Conservation (phyloP, 2,888 invertebrate species). For the Thumatha senex region DNA sequence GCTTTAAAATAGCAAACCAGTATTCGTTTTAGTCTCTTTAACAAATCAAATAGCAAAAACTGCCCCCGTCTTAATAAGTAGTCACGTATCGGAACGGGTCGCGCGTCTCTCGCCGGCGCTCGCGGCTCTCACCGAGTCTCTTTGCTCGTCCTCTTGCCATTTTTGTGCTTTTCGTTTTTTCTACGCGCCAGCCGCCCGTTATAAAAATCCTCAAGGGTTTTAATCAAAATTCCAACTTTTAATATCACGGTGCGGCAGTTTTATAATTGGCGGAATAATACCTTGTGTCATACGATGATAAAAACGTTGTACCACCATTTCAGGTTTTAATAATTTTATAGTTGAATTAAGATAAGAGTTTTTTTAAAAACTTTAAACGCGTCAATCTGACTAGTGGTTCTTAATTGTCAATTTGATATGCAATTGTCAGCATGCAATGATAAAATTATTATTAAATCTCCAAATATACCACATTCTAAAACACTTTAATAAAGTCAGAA, state of each 20-base stretch:
- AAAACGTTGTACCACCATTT: constrained; percentile 45
- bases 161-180: constrained; percentile 71
- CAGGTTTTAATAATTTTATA: constrained; percentile 47
- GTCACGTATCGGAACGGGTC: constrained; percentile 69
- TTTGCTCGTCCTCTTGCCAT: constrained; percentile 67
- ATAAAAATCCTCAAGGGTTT: constrained; percentile 75
- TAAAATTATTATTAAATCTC: too few species aligned
- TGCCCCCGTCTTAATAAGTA: constrained; percentile 81
- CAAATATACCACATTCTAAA: background rate
- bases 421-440: too few species aligned
- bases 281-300: constrained; percentile 61
- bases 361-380: background rate
- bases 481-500: background rate
- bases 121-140: constrained; percentile 34
- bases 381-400: too few species aligned
- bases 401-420: too few species aligned
- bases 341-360: constrained; percentile 39
- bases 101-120: constrained; percentile 48
- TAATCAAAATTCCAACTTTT: constrained; percentile 77
- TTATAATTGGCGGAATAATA: constrained; percentile 71
- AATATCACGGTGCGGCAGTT: constrained; percentile 64
- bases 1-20: constrained; percentile 81
- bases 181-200: constrained; percentile 57
- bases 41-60: constrained; percentile 83
- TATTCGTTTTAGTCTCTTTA: constrained; percentile 76